Evolutionary conservation across 1,140 invertebrate species (phyloP), one percentile per base, ranked within the genome.

Genomic region (Phymastichus coffea): DNA sequence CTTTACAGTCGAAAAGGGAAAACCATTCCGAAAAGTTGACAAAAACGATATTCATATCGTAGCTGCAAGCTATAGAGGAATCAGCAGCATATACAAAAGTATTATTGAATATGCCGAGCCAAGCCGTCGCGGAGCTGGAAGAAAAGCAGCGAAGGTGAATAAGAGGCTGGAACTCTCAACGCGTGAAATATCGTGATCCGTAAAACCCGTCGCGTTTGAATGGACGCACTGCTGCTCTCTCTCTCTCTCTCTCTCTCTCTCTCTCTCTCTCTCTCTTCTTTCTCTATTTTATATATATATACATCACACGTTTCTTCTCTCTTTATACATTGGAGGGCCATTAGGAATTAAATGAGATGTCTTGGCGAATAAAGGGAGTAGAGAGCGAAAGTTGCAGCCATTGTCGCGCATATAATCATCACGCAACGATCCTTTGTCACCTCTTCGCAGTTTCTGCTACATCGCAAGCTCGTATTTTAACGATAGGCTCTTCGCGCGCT

Each of bases 291-390:
- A n/a, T n/a, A n/a, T n/a, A n/a, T n/a, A n/a, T n/a, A n/a, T n/a
- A n/a, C n/a, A n/a, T n/a, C n/a, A n/a, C n/a, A n/a, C n/a, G n/a
- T n/a, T n/a, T n/a, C n/a, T n/a, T n/a, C n/a, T 6, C 54, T 15
- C 19, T 19, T 9, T 30, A 10, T 17, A 47, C 23, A 40, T 33
- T 54, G 20, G 22, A 41, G 51, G 33, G 49, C 52, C 69, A 65
- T 70, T 70, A 64, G 56, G 60, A 63, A 57, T 63, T 68, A 64
- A 70, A 64, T 62, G 57, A 70, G 64, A 70, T 52, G 54, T 62
- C 61, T 69, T 46, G 30, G 20, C 14, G 54, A 38, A 66, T 54
- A 62, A 66, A 51, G 56, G 41, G 54, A 57, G 63, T 54, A 56
- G n/a, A n/a, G 37, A 53, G 61, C 28, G 47, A 49, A 63, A 53